Evolutionary conservation across 1,140 invertebrate genomes (phyloP), one percentile per base, ranked within the genome.

Genomic region (Odontomachus brunneus): DNA sequence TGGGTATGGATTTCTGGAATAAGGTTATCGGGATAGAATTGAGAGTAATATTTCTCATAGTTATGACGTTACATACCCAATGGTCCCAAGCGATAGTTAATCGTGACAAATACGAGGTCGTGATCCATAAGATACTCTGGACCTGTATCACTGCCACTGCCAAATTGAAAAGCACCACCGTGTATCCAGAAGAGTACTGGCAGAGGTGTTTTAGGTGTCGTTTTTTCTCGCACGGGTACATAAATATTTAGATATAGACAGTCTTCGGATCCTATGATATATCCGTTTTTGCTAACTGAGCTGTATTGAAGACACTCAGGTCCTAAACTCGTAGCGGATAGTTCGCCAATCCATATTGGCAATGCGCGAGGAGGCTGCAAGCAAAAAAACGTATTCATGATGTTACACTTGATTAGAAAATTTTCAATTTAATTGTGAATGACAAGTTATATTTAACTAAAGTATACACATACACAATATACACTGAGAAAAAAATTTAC

Each of bases 51-150:
- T 44, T 44, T 44, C 38, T 44, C 9, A 44, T 5, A 33, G 29
- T 44, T 66, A n/a, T 26, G 14, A 67, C n/a, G 22, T 55, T 55
- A 78, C 55, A 53, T 90, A 94, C 95, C 96, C 17, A 96, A 89
- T 1, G 95, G 94, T 85, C 96, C 96, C 14, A 95, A 89, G 55
- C 96, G 94, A 89, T 96, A 96, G 84, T 96, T 96, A 9, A 96
- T 89, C 0, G 96, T 96, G 0, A 96, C 95, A 38, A 96, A 91
- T 65, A 96, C 92, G 3, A 96, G 93, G 66, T 96, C 94, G 62
- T 95, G 94, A 81, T 95, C 95, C 92, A 97, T 94, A 1, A 97
- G 90, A 88, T 95, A 96, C 72, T 95, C 95, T 0, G 96, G 94
- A 75, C 94, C 90, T 44, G 90, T 94, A 90, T 24, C 81, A 81